These are phyloP conservation scores for Eupithecia subfuscata DNA, from an alignment of 2,888 invertebrate species.

Conservation along the genomic window DNA sequence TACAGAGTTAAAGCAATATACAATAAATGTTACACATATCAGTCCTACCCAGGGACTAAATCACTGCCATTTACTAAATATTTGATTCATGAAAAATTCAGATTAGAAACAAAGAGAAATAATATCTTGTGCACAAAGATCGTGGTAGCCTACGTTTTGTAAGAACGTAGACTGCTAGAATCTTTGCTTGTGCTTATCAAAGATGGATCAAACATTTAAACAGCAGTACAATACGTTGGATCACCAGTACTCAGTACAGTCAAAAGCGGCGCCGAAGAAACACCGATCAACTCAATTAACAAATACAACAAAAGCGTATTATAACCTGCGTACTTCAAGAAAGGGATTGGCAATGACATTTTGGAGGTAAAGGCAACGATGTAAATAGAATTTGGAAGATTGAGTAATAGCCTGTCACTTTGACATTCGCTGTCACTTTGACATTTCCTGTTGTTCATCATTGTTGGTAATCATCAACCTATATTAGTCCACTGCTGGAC, in stretches of 20 bases:
- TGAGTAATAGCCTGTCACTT: no score
- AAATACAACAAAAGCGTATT: constrained; percentile 22
- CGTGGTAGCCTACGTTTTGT: background rate
- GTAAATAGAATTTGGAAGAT: no score
- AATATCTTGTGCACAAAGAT: background rate
- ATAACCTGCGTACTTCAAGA: background rate
- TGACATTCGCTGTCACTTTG: no score
- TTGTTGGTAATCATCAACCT: no score
- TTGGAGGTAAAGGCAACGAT: no score
- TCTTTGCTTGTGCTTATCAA: background rate
- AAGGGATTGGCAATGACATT: background rate
- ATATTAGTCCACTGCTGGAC: no score
- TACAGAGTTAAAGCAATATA: constrained; percentile 49
- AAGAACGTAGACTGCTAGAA: background rate
- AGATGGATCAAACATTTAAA: background rate
- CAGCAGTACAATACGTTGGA: background rate
- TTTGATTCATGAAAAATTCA: background rate
- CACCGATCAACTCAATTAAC: constrained; percentile 3
- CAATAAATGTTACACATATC: constrained; percentile 46
- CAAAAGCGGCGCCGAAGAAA: constrained; percentile 8
- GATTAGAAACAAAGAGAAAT: background rate
- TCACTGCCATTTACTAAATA: constrained; percentile 25
- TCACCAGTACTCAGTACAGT: constrained; percentile 21
- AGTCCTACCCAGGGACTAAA: constrained; percentile 9
- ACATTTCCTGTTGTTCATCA: no score